phyloP scores from a whole-genome alignment of 2,113 vertebrate species.

The Australoheros scitulus region DNA sequence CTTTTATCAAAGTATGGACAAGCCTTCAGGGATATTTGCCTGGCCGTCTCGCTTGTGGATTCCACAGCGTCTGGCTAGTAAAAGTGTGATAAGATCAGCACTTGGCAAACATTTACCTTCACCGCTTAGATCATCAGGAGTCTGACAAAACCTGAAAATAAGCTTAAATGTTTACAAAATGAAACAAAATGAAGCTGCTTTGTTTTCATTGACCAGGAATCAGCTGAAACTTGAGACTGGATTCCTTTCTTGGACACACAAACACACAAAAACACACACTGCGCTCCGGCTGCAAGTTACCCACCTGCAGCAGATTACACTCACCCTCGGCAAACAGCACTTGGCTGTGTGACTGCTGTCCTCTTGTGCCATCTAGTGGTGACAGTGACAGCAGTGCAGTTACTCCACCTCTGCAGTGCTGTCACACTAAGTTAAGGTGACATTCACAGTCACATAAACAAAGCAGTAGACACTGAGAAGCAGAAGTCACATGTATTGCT shows the following conservation, averaged over 20 bases:
- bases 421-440: conserved; percentile 43
- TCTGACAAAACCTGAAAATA: neutral
- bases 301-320: neutral
- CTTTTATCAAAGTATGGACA: conserved; percentile 66
- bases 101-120: conserved; percentile 48
- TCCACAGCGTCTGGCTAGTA: conserved; percentile 28
- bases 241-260: neutral
- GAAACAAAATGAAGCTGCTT: neutral
- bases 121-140: conserved; percentile 6
- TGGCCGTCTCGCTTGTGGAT: conserved; percentile 27
- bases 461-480: neutral
- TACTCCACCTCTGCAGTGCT: conserved; percentile 52
- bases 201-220: neutral
- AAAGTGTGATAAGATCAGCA: conserved; percentile 38
- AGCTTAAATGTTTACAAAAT: neutral
- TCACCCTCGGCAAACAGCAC: neutral
- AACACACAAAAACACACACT: conserved; percentile 1
- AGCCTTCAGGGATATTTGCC: conserved; percentile 50
- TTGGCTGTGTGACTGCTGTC: neutral
- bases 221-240: neutral
- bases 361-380: conserved; percentile 69
- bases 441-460: conserved; percentile 13
- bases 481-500: neutral
- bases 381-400: neutral
- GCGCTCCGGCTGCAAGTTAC: neutral